Evolutionary conservation across 2,113 vertebrate genomes (phyloP).

Genomic region (Embiotoca jacksoni): DNA sequence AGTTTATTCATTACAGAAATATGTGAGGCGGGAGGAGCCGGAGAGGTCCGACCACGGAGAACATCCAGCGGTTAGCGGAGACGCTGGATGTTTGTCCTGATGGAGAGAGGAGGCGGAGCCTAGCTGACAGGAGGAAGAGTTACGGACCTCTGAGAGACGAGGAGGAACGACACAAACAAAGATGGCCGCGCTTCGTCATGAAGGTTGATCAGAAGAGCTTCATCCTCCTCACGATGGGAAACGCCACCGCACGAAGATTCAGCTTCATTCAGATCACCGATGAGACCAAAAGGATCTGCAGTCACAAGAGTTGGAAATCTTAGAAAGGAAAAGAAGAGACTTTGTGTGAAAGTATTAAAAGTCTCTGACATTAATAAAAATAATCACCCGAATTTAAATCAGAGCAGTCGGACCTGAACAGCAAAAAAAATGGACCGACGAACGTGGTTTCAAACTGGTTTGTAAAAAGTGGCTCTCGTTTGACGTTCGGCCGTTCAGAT

Average conservation of each 20-base stretch:
- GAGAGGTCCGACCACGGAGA: constrained; percentile 47
- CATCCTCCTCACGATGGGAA: background rate
- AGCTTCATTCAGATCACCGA: background rate
- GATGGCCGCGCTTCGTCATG: too few relatives aligned
- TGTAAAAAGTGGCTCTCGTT: too few relatives aligned
- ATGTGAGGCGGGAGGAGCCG: constrained; percentile 36
- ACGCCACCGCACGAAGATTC: background rate
- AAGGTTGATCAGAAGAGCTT: background rate
- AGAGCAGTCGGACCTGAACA: too few relatives aligned
- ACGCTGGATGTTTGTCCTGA: constrained; percentile 50
- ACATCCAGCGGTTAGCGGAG: constrained; percentile 62
- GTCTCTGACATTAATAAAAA: too few relatives aligned
- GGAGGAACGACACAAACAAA: too few relatives aligned
- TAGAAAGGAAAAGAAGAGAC: too few relatives aligned
- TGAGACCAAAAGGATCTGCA: background rate
- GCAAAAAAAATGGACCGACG: too few relatives aligned
- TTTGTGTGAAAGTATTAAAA: too few relatives aligned
- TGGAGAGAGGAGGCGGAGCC: constrained; percentile 7
- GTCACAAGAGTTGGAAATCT: background rate
- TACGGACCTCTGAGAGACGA: background rate
- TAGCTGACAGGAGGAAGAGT: background rate
- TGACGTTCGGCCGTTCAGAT: too few relatives aligned
- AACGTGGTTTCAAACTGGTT: too few relatives aligned
- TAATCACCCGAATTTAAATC: too few relatives aligned
- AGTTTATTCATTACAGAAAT: constrained; percentile 62